Evolutionary conservation across 2,113 vertebrate species (phyloP).

Genomic region (Chloebia gouldiae): DNA sequence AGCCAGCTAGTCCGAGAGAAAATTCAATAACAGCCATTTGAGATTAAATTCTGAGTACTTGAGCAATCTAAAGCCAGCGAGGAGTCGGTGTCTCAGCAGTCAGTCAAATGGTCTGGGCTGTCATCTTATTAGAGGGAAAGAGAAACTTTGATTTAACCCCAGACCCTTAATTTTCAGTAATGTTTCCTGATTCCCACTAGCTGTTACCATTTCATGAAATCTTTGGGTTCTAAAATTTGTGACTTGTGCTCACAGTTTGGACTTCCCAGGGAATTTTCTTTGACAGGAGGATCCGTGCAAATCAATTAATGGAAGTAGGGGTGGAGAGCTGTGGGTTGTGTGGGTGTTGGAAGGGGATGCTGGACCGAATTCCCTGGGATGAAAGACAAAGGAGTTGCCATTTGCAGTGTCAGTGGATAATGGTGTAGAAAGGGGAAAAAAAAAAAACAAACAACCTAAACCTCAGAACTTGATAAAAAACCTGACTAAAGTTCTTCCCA

Average conservation of each 20-base stretch:
- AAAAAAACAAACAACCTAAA: too few relatives aligned
- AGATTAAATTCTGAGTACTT: conserved; percentile 63
- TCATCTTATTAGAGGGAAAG: conserved; percentile 61
- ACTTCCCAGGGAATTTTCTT: conserved; percentile 12
- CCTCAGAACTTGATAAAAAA: neutral
- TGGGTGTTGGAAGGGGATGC: neutral
- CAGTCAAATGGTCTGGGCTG: conserved; percentile 51
- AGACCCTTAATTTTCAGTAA: conserved; percentile 66
- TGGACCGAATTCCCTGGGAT: neutral
- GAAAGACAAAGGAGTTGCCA: neutral
- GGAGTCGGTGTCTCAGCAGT: conserved; percentile 58
- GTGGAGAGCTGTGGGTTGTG: neutral
- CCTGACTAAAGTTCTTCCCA: neutral
- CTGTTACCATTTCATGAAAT: neutral
- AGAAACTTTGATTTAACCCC: conserved; percentile 67
- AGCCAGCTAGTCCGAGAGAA: neutral
- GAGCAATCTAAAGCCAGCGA: conserved; percentile 66
- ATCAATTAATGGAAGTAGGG: conserved; percentile 10
- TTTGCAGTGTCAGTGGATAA: neutral
- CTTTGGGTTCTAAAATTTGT: neutral
- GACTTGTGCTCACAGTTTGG: neutral
- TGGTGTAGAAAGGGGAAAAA: neutral
- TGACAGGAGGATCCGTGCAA: neutral
- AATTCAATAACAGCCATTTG: conserved; percentile 49
- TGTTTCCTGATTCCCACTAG: neutral